Conservation (phyloP, 2,113 vertebrate genomes). For the Peromyscus leucopus region DNA sequence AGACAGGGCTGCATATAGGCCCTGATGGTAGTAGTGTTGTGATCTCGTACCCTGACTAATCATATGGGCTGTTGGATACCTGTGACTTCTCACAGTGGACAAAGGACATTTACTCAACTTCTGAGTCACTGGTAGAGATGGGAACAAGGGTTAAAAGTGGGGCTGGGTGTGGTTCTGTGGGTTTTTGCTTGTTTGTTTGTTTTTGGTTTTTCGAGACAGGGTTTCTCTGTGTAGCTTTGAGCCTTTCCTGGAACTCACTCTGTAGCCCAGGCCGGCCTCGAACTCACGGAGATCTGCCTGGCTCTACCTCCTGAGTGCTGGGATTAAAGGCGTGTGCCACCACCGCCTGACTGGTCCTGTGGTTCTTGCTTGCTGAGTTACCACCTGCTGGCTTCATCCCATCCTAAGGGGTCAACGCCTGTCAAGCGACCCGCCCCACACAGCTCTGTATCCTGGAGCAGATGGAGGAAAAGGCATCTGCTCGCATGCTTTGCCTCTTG, state of each 20-base stretch:
- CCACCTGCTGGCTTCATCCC: not conserved
- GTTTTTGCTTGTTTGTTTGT: too few relatives aligned
- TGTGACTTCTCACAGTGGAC: not conserved
- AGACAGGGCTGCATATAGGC: not conserved
- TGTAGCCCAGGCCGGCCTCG: too few relatives aligned
- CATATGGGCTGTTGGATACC: not conserved
- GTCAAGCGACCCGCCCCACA: not conserved
- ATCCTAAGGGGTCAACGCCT: not conserved
- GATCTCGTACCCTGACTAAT: not conserved
- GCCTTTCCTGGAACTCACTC: too few relatives aligned
- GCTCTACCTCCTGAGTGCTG: not conserved
- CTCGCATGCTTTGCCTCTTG: not conserved
- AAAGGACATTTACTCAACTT: not conserved
- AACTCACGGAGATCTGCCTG: too few relatives aligned
- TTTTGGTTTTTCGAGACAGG: too few relatives aligned
- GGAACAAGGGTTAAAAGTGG: not conserved
- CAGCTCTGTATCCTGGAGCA: not conserved
- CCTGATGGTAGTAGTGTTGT: not conserved
- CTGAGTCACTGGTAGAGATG: not conserved
- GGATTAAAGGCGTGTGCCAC: too few relatives aligned
- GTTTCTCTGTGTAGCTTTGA: too few relatives aligned
- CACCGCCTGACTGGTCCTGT: not conserved
- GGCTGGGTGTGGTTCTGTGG: not conserved
- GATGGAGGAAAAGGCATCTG: not conserved
- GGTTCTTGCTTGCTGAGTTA: not conserved